Percentiles rank a stretch among this genome's conserved stretches.
These are phyloP conservation scores for Toxotes lorentzi DNA, from an alignment of 2,797 vertebrate species.

Conservation along the genomic window DNA sequence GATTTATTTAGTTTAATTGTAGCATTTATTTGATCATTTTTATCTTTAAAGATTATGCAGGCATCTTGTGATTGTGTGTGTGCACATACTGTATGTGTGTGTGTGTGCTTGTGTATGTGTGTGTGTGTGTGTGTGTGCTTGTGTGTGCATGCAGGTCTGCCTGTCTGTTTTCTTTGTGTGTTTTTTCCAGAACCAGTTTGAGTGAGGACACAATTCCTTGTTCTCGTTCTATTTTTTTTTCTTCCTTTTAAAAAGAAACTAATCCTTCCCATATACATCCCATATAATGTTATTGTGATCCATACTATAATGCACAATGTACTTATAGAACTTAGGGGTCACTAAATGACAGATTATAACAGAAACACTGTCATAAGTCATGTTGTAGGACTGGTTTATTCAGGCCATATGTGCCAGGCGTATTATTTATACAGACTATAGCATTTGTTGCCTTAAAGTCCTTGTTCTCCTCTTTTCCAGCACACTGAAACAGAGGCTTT, in stretches of 20 bases:
- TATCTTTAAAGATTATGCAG: conserved; percentile 8
- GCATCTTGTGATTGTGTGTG: conserved; percentile 3
- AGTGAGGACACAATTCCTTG: conserved; percentile 18
- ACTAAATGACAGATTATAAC: conserved; percentile 56
- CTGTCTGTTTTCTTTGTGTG: conserved; percentile 43
- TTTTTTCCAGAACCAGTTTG: conserved; percentile 15
- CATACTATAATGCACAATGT: conserved; percentile 40
- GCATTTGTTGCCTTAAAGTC: conserved; percentile 67
- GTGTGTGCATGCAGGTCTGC: conserved; percentile 11
- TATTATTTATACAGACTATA: conserved; percentile 69
- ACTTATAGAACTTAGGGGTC: conserved; percentile 38
- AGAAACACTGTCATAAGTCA: conserved; percentile 44
- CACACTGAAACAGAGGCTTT: conserved; percentile 77
- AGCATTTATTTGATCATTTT: neutral
- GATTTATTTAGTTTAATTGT: conserved; percentile 10
- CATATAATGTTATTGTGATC: conserved; percentile 35
- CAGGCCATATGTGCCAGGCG: conserved; percentile 62
- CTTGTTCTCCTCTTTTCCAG: conserved; percentile 68
- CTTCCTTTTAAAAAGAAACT: conserved; percentile 7
- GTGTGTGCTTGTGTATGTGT: conserved; percentile 12
- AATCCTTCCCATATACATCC: conserved; percentile 25
- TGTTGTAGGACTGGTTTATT: conserved; percentile 58
- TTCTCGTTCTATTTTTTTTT: conserved; percentile 33
- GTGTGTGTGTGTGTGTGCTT: conserved; percentile 7
- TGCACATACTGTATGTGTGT: neutral